phyloP scores from a whole-genome alignment of 2,113 vertebrate genomes.

The Ellobius talpinus region DNA sequence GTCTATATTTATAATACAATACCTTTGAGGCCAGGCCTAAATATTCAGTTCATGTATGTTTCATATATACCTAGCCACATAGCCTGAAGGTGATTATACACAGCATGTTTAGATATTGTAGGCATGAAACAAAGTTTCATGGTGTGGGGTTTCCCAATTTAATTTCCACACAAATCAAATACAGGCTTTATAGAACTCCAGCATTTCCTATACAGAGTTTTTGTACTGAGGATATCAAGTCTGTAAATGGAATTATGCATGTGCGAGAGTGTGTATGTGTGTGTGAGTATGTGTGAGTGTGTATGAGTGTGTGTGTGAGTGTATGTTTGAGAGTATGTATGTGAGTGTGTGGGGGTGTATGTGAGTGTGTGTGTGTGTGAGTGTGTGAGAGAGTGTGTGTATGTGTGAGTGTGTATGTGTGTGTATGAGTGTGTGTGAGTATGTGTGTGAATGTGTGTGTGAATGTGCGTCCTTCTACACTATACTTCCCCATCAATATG shows the following conservation, averaged over 20 bases:
- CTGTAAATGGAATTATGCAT: neutral
- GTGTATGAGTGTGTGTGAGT: neutral
- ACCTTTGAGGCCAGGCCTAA: neutral
- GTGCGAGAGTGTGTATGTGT: too few relatives aligned
- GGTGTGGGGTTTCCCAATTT: neutral
- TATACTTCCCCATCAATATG: neutral
- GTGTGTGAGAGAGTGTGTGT: too few relatives aligned
- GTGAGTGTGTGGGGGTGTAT: too few relatives aligned
- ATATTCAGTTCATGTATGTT: neutral
- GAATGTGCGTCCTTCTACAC: neutral
- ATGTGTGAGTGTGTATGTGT: too few relatives aligned
- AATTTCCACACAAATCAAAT: neutral
- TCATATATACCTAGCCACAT: neutral
- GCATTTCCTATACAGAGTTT: neutral
- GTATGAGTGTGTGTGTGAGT: neutral
- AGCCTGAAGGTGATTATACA: neutral
- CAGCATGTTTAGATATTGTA: neutral
- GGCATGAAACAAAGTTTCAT: neutral
- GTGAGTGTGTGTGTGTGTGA: neutral
- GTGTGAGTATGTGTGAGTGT: neutral
- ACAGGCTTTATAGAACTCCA: neutral
- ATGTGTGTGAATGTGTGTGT: neutral
- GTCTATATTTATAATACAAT: neutral
- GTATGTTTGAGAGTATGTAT: neutral
- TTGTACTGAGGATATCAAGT: neutral